Conservation (phyloP, 64 coral and sea anemone genomes). For the Montipora efflorescens region DNA sequence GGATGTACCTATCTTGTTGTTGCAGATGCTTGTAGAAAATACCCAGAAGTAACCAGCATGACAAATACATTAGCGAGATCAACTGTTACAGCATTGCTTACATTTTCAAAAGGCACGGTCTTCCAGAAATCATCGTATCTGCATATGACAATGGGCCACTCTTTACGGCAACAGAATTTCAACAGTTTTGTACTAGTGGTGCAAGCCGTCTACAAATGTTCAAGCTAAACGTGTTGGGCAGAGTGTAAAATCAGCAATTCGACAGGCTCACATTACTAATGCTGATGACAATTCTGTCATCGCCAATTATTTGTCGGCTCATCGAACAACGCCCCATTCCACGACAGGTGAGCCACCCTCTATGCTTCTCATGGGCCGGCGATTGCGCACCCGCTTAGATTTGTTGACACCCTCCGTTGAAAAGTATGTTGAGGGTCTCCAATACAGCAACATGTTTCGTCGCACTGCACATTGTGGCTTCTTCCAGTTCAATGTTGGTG, state of each 20-base stretch:
- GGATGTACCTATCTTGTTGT: no score
- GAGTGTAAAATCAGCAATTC: constrained; percentile 23
- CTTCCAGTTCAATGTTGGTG: constrained; percentile 28
- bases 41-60: no score
- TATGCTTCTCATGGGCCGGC: neutral
- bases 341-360: constrained; percentile 45
- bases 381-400: no score
- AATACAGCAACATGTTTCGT: constrained; percentile 29
- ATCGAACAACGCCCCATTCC: constrained; percentile 57
- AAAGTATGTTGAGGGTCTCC: constrained; percentile 22
- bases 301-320: neutral
- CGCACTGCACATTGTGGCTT: constrained; percentile 35
- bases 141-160: neutral
- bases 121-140: constrained; percentile 35
- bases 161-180: constrained; percentile 54
- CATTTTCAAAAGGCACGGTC: neutral
- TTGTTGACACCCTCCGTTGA: no score
- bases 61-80: neutral
- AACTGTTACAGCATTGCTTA: constrained; percentile 44
- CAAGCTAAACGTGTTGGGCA: constrained; percentile 63
- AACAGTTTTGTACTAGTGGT: constrained; percentile 43
- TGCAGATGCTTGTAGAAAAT: no score
- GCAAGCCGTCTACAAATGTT: constrained; percentile 55
- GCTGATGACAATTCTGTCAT: constrained; percentile 27
- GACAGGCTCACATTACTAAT: neutral